Conservation (phyloP, 2,113 vertebrate genomes). For the Oxygymnocypris stewartii region DNA sequence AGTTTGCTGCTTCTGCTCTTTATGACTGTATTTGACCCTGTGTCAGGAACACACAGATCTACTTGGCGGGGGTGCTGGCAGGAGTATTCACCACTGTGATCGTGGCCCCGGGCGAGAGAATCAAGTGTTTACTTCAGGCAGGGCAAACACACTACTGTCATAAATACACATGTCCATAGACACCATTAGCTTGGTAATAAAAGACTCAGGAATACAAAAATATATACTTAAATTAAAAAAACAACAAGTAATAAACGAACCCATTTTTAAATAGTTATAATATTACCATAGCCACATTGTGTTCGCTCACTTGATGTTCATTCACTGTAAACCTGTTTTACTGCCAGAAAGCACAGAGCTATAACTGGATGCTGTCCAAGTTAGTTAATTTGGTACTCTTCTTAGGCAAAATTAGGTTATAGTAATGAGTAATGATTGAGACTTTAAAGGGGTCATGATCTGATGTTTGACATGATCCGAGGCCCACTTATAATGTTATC, state of each 20-base stretch:
- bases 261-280: background rate
- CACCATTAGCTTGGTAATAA: background rate
- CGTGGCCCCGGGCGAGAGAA: slow-evolving; percentile 75
- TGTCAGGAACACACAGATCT: slow-evolving; percentile 68
- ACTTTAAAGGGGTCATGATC: no score
- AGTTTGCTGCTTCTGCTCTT: background rate
- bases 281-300: background rate
- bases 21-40: background rate
- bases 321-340: background rate
- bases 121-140: slow-evolving; percentile 80
- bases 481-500: no score
- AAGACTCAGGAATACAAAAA: background rate
- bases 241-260: no score
- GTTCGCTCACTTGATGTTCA: background rate
- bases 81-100: slow-evolving; percentile 75
- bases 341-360: background rate
- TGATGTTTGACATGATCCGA: no score
- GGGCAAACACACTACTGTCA: slow-evolving; percentile 4
- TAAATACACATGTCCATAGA: background rate
- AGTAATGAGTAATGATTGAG: no score
- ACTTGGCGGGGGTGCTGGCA: slow-evolving; percentile 73
- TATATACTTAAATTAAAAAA: background rate
- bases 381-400: no score
- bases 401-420: no score
- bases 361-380: background rate